Evolutionary conservation across 2,888 invertebrate species (phyloP), one percentile per base, ranked within the genome.

Genomic region (Copidosoma aretas): DNA sequence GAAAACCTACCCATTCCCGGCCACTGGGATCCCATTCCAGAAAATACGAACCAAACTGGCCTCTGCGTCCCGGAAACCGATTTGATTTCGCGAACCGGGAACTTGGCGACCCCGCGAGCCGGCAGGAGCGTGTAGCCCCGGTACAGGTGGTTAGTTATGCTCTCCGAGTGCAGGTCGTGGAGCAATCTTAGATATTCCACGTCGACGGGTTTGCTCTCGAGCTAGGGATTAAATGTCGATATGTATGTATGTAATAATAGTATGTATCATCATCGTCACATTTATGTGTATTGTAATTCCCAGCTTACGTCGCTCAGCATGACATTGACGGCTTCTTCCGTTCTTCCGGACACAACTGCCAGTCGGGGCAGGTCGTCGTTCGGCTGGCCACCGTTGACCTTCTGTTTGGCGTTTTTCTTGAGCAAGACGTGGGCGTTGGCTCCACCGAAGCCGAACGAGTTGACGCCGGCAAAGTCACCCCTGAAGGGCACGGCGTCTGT

Each of bases 361-460:
- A 95, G 83, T 61, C 93, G 88, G 0, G 92, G 92, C 0, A 91
- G 79, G 74, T 89, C 86, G 76, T 92, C 92, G 0, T 79, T 77
- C 0, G 91, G 89, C 17, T 87, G 76, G 15, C 88, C 89, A 1
- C 86, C 84, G 79, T 90, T 90, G 0, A 87, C 83, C 85, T 90
- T 91, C 49, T 77, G 86, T 71, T 88, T 88, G 0, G 84, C 80
- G 64, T 89, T 85, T 66, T 89, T 88, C 78, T 88, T 87, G 21
- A 93, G 81, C 49, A 93, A 80, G 22, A 89, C 86, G 77, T 93
- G 93, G 60, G 91, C 91, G 78, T 94, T 94, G 5, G 92, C 91
- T 0, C 96, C 96, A 43, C 96, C 96, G 80, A 97, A 97, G 0
- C 96, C 96, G 82, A 96, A 97, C n/a, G 93, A 94, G 85, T 94